Conservation (phyloP, 2,113 vertebrate species). For the Microtus montanus region DNA sequence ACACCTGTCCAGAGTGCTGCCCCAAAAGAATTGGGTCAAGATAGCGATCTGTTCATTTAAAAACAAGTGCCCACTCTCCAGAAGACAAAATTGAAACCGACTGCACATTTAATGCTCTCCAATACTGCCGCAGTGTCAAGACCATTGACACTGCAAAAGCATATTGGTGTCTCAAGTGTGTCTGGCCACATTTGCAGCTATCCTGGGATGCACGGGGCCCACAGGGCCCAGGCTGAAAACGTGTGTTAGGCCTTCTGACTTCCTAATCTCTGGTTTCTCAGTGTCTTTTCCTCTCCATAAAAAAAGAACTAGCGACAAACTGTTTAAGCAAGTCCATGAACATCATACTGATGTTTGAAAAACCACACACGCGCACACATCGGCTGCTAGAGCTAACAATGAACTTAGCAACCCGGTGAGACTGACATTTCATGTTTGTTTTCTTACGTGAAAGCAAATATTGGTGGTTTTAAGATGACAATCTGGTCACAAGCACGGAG, state of each 20-base stretch:
- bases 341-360: neutral
- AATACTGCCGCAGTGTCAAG: neutral
- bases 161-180: neutral
- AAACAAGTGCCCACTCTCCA: neutral
- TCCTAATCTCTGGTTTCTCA: neutral
- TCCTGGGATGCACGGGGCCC: neutral
- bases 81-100: neutral
- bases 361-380: neutral
- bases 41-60: rapidly evolving
- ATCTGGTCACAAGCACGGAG: neutral
- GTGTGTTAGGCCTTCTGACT: neutral
- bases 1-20: neutral
- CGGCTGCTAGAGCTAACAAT: neutral
- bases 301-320: neutral
- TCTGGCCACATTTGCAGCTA: neutral
- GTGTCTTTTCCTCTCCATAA: neutral
- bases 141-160: no score
- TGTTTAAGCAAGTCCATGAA: neutral
- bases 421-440: neutral
- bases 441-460: neutral
- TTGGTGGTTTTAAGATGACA: neutral
- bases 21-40: neutral
- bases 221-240: rapidly evolving
- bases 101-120: neutral
- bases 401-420: neutral